Evolutionary conservation across 2,113 vertebrate species (phyloP), one percentile per base, ranked within the genome.

Genomic region (Triplophysa dalaica): DNA sequence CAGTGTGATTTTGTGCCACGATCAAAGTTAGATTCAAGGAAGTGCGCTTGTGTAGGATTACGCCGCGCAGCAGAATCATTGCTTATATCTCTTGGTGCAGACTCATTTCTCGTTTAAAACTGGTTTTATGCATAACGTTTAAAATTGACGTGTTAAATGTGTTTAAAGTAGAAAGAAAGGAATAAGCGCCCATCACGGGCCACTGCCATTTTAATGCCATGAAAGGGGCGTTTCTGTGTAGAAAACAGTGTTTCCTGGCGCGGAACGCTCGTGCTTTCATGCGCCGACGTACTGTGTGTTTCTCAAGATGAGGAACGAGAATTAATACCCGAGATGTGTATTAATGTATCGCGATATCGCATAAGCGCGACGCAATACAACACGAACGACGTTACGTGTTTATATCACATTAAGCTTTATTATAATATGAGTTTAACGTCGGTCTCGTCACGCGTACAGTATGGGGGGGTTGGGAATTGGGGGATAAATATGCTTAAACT

Each of bases 131-230:
- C 60, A 11, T 10, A 8, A 14, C 21, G 24, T 26, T 2, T 9
- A 58, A 21, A n/a, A 3, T 5, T 22, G 45, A n/a, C 17, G 17
- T 65, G 54, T 5, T 52, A 21, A 3, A 16, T 8, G n/a, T 63
- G 8, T 10, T 1, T 17, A 10, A 65, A 81, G 41, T 75, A 12
- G 22, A 13, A 24, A 38, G 41, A 62, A 73, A 54, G 50, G 62
- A 70, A 66, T 61, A 77, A 77, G 54, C 56, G 56, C 43, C 29
- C 26, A 69, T 77, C 79, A 45, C 68, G 70, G 43, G 24, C 52
- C 61, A 80, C 82, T 88, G 87, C 87, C 87, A 87, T 87, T 86
- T 87, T 88, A 81, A 87, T 76, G 60, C 80, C 77, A 75, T 61
- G 68, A 77, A 38, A 86, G 86, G 86, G 80, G 87, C 80, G 87